Base-by-base conservation (phyloP, 2,113 vertebrate species). In the Phalacrocorax brasilianus region DNA sequence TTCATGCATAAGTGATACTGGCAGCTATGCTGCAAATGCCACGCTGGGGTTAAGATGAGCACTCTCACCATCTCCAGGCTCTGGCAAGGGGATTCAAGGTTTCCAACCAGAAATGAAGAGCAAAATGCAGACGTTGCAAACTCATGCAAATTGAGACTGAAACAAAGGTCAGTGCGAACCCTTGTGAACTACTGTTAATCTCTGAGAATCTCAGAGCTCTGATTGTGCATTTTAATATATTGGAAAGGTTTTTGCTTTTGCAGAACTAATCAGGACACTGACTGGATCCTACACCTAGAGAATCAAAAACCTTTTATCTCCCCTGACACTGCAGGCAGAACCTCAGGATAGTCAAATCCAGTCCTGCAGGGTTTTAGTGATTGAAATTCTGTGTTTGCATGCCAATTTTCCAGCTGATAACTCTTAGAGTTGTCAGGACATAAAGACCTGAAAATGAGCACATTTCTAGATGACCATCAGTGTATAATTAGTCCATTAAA, bases 401-500 rank as follows among this genome's bases (percentile, higher is more conserved):
- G 91, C 79, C 94, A 97, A 24, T 97, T 97, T 98, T 98, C 96
- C 97, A 97, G 96, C 53, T 97, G 93, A 97, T 87, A 95, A 97
- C 85, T 93, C 93, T 94, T 96, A 93, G 72, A 94, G 78, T 93
- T 97, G 92, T 98, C 93, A 97, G 94, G 94, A 98, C 92, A 97
- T 91, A 97, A 97, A 79, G 77, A 96, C 77, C 83, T 91, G 94
- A 88, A 96, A 98, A 97, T 92, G 66, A 96, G 59, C 56, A 89
- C 95, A 95, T 97, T 98, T 96, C 95, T 96, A 93, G 96, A 97
- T 98, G 97, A 97, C 97, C 97, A 96, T 75, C 86, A 85, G 92
- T 96, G 92, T 79, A 94, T 97, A 97, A 98, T 98, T 96, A 97
- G 91, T 80, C 52, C 35, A 98, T 97, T 98, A 97, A 98, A 97